These are phyloP conservation scores for Sebastolobus altivelis DNA, from an alignment of 2,797 vertebrate genomes.

Conservation along the genomic window DNA sequence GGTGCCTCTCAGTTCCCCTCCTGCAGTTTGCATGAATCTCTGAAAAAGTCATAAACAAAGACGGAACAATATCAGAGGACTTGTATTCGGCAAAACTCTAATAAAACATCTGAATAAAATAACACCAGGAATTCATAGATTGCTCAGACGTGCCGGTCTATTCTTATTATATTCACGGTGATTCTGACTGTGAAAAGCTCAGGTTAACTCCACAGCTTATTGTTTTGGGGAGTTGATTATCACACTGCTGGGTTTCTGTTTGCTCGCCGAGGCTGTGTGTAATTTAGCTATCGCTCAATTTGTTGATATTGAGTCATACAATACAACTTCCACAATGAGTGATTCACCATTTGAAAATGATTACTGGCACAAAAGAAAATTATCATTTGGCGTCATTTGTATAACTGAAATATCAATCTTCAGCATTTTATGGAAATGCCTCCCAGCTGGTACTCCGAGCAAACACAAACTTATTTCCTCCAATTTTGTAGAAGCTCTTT, in stretches of 20 bases:
- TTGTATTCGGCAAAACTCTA: neutral
- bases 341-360: neutral
- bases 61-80: neutral
- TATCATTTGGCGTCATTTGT: neutral
- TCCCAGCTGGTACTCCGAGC: neutral
- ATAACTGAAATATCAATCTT: conserved; percentile 6
- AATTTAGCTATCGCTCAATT: conserved; percentile 16
- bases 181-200: conserved; percentile 3
- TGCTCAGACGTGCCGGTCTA: neutral
- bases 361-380: conserved; percentile 1
- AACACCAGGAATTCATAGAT: neutral
- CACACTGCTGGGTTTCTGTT: conserved; percentile 17
- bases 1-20: neutral
- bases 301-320: conserved; percentile 17
- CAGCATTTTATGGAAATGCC: neutral
- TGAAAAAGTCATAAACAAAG: neutral
- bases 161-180: conserved; percentile 5
- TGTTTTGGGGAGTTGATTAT: conserved; percentile 19
- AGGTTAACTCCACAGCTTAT: neutral
- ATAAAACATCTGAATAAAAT: conserved; percentile 29
- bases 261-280: conserved; percentile 8
- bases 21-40: neutral
- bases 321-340: conserved; percentile 1
- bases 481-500: neutral
- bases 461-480: neutral